Conservation (phyloP, 2,113 vertebrate genomes). For the Peucedramus taeniatus region DNA sequence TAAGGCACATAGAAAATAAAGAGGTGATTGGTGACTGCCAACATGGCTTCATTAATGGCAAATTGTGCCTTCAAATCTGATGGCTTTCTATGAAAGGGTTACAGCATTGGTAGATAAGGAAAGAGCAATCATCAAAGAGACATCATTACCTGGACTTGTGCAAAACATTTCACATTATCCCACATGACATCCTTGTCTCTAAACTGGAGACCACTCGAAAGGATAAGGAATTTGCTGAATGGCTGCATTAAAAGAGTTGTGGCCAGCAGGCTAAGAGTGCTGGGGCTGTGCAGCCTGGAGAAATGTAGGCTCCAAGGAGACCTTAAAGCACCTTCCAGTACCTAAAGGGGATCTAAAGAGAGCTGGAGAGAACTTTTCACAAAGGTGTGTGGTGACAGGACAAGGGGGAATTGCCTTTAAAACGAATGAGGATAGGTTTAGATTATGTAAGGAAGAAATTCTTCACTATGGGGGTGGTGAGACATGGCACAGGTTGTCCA, state of each 20-base stretch:
- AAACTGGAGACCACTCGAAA: neutral
- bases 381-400: neutral
- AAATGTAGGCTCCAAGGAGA: neutral
- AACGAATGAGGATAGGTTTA: neutral
- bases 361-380: neutral
- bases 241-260: neutral
- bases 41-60: neutral
- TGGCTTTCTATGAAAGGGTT: neutral
- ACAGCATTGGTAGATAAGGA: neutral
- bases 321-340: neutral
- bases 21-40: neutral
- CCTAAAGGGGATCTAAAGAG: neutral
- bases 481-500: neutral
- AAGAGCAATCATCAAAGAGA: neutral
- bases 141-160: neutral
- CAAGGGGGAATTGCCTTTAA: neutral
- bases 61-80: neutral
- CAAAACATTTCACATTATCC: neutral
- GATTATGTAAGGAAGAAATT: neutral
- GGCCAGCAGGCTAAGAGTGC: neutral
- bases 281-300: neutral
- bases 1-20: neutral
- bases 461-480: neutral
- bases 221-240: neutral
- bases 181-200: neutral